These are phyloP conservation scores for Progne subis DNA, from an alignment of 2,113 vertebrate species.

Conservation along the genomic window DNA sequence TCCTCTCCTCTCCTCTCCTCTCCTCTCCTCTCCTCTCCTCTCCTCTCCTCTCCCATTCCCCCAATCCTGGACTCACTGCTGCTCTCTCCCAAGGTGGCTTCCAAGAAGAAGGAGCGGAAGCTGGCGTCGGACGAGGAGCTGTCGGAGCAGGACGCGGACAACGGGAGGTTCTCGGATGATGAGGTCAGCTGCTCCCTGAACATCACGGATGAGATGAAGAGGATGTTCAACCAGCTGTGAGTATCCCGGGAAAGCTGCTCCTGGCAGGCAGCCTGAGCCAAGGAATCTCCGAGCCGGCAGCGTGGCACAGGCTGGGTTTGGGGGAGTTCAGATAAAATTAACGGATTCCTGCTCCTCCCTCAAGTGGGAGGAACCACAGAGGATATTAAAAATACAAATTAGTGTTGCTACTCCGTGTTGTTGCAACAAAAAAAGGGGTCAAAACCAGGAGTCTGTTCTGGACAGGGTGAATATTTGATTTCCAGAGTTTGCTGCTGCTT, in stretches of 20 bases:
- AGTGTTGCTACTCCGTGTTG: not conserved
- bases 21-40: no score
- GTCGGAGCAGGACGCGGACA: conserved; percentile 91
- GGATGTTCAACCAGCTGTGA: conserved; percentile 93
- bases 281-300: not conserved
- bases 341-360: not conserved
- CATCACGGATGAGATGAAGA: conserved; percentile 98
- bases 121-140: conserved; percentile 84
- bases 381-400: not conserved
- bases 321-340: not conserved
- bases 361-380: not conserved
- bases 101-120: conserved; percentile 89
- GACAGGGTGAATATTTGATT: not conserved
- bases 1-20: no score
- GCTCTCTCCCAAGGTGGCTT: conserved; percentile 74
- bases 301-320: not conserved
- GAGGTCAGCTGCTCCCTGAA: conserved; percentile 90
- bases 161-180: conserved; percentile 84
- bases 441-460: not conserved
- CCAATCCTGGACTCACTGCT: not conserved
- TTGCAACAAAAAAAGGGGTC: not conserved
- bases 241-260: conserved; percentile 9
- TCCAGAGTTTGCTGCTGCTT: not conserved
- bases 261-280: not conserved
- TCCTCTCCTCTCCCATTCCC: no score